phyloP scores from a whole-genome alignment of 2,797 vertebrate genomes.

The Mallotus villosus region DNA sequence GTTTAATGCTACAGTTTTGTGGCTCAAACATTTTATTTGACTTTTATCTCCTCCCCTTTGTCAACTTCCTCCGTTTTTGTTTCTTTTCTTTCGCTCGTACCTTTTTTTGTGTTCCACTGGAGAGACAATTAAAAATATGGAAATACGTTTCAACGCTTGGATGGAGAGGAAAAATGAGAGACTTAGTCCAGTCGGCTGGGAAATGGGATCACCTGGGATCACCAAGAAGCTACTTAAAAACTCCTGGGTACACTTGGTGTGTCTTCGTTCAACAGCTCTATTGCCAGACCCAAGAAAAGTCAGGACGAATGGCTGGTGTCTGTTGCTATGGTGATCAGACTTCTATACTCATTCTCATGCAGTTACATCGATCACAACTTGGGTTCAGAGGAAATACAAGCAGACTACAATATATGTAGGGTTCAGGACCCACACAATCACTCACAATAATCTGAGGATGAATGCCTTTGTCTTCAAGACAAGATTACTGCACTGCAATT shows the following conservation, averaged over 20 bases:
- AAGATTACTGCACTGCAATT: too few species aligned
- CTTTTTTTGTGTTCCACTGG: background rate
- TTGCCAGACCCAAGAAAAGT: background rate
- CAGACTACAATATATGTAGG: background rate
- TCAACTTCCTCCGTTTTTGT: background rate
- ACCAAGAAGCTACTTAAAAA: background rate
- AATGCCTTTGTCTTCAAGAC: too few species aligned
- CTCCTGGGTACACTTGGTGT: background rate
- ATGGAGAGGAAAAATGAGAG: background rate
- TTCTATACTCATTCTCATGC: background rate
- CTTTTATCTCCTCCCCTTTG: background rate
- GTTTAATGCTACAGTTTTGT: slow-evolving; percentile 32
- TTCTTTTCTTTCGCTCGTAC: too few species aligned
- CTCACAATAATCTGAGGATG: too few species aligned
- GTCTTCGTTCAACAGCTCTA: background rate
- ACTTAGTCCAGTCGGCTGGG: background rate
- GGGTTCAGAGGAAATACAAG: background rate
- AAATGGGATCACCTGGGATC: background rate
- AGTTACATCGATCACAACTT: background rate
- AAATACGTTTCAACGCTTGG: slow-evolving; percentile 26
- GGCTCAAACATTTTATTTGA: slow-evolving; percentile 1
- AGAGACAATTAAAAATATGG: slow-evolving; percentile 18
- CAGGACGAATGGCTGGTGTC: background rate
- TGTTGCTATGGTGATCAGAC: background rate
- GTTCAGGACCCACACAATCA: too few species aligned